A percentile compares a stretch with the other conserved stretches of the same genome.
These are phyloP conservation scores for Chloropsis cyanopogon DNA, from an alignment of 2,113 vertebrate species.

Conservation along the genomic window DNA sequence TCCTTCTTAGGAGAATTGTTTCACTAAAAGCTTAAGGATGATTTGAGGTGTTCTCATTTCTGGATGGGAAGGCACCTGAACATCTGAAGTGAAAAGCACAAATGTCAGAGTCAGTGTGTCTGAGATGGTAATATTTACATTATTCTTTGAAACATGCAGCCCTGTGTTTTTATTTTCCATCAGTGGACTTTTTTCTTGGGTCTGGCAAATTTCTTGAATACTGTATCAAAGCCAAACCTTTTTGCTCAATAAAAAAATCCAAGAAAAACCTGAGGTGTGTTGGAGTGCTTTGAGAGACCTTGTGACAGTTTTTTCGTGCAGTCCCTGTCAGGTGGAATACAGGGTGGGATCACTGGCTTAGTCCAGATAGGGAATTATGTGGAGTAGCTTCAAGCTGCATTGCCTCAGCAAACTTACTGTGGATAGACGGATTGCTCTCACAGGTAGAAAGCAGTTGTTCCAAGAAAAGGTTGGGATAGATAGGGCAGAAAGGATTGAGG, in stretches of 20 bases:
- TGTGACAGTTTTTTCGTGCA: neutral
- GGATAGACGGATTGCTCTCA: neutral
- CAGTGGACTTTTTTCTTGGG: neutral
- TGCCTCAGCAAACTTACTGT: neutral
- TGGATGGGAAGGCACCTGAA: neutral
- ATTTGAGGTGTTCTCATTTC: neutral
- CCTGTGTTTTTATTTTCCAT: neutral
- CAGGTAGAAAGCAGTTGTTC: rapidly evolving
- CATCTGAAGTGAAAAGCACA: neutral
- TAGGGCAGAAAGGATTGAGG: neutral
- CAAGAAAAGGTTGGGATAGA: neutral
- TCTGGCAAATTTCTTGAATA: neutral
- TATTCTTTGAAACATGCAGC: neutral
- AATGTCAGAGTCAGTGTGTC: neutral
- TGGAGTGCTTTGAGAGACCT: neutral
- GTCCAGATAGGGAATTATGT: neutral
- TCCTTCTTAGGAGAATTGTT: neutral
- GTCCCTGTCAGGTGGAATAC: neutral
- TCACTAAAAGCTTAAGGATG: neutral
- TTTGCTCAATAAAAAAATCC: neutral
- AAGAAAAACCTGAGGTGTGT: neutral
- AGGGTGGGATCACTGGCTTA: neutral
- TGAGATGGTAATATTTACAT: neutral
- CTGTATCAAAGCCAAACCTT: neutral
- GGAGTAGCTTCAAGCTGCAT: neutral